phyloP scores from a whole-genome alignment of 2,888 invertebrate species.

The Dimorphilus gyrociliatus region DNA sequence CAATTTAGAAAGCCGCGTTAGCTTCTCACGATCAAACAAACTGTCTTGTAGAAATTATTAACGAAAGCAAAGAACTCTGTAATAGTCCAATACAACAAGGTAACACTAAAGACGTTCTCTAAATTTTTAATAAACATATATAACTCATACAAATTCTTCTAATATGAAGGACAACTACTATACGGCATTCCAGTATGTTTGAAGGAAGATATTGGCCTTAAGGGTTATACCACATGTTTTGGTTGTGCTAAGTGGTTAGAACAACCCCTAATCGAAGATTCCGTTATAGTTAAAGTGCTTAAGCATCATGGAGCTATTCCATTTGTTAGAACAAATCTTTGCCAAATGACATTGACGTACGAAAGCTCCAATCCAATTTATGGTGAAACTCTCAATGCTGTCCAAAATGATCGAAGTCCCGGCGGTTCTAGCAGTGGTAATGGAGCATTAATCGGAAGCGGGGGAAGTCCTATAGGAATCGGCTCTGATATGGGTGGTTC shows the following conservation, averaged over 20 bases:
- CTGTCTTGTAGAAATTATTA: conserved; percentile 3
- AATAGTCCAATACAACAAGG: neutral
- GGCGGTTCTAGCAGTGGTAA: conserved; percentile 4
- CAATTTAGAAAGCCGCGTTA: too few species aligned
- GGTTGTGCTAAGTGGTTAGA: neutral
- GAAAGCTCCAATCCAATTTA: conserved; percentile 1
- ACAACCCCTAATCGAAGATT: neutral
- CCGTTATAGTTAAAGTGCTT: neutral
- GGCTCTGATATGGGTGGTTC: conserved; percentile 3
- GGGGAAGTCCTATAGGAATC: conserved; percentile 2
- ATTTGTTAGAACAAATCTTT: conserved; percentile 3
- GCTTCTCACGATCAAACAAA: conserved; percentile 1
- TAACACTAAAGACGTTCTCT: neutral
- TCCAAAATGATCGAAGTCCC: conserved; percentile 1
- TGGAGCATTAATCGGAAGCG: conserved; percentile 1
- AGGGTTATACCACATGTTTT: neutral
- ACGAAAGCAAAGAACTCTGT: conserved; percentile 1
- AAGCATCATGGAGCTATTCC: conserved; percentile 2
- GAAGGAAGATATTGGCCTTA: conserved; percentile 3
- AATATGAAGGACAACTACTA: conserved; percentile 1
- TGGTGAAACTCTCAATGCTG: conserved; percentile 2
- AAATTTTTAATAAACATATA: neutral
- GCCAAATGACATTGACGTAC: conserved; percentile 2
- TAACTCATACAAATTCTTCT: neutral
- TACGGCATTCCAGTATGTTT: conserved; percentile 3